phyloP scores from a whole-genome alignment of 2,113 vertebrate species.

The Microcebus griseorufus region DNA sequence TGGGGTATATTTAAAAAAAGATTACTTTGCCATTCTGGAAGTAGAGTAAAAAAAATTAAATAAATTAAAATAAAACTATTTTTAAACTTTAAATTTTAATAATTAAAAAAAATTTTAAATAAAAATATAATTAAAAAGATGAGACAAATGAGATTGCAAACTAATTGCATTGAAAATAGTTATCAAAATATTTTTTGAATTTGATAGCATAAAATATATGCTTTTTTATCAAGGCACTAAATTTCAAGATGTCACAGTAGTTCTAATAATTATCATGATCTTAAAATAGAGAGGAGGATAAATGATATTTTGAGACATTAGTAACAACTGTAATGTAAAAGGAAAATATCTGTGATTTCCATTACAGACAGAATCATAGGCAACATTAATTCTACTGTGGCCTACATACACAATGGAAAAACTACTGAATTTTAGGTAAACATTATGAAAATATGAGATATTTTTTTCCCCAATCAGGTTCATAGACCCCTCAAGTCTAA shows the following conservation, averaged over 20 bases:
- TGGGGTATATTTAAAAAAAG: too few species aligned
- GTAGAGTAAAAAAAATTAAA: too few species aligned
- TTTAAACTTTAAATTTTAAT: too few species aligned
- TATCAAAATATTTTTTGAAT: slow-evolving; percentile 44
- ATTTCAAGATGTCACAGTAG: slow-evolving; percentile 30
- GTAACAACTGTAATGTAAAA: slow-evolving; percentile 23
- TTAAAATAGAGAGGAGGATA: slow-evolving; percentile 36
- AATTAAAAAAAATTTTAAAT: too few species aligned
- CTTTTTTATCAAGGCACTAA: slow-evolving; percentile 41
- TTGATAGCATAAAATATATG: slow-evolving; percentile 32
- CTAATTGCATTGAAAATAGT: slow-evolving; percentile 21
- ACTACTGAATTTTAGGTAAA: slow-evolving; percentile 30
- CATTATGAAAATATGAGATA: slow-evolving; percentile 27
- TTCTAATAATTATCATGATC: slow-evolving; percentile 11
- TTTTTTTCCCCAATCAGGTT: not conserved
- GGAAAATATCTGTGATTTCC: slow-evolving; percentile 44
- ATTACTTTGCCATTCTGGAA: too few species aligned
- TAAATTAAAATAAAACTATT: too few species aligned
- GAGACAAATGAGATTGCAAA: not conserved
- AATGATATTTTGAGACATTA: slow-evolving; percentile 46
- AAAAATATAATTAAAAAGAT: not conserved
- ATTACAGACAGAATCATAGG: slow-evolving; percentile 32
- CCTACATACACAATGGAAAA: not conserved
- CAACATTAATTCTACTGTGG: not conserved
- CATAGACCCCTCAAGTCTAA: not conserved